Evolutionary conservation across 2,888 invertebrate species (phyloP).

Genomic region (Eristalinus sepulchralis): DNA sequence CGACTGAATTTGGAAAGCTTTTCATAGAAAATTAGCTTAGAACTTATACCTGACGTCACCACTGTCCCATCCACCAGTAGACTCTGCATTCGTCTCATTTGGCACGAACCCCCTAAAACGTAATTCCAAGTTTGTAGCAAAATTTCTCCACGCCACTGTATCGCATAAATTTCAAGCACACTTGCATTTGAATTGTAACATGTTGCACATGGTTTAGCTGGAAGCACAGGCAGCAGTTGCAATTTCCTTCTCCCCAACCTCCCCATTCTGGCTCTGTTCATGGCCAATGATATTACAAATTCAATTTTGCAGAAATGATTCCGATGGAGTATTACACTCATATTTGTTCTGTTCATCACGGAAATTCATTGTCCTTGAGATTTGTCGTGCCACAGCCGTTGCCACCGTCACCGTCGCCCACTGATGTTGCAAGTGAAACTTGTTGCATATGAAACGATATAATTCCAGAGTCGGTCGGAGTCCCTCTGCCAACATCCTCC

Average conservation of each 20-base stretch:
- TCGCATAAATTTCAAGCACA: slow-evolving; percentile 30
- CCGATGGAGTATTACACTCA: slow-evolving; percentile 65
- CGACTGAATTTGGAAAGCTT: too few species aligned
- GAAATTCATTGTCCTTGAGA: slow-evolving; percentile 68
- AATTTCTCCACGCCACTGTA: slow-evolving; percentile 26
- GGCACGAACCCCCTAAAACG: too few species aligned
- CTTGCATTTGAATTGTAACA: slow-evolving; percentile 65
- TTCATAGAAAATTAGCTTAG: too few species aligned
- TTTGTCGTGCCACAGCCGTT: slow-evolving; percentile 38
- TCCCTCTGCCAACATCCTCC: slow-evolving; percentile 16
- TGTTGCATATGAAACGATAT: slow-evolving; percentile 60
- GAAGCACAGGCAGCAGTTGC: background rate
- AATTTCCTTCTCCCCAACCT: slow-evolving; percentile 6
- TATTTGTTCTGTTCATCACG: slow-evolving; percentile 63
- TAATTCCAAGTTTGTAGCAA: background rate
- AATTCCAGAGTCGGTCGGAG: slow-evolving; percentile 40
- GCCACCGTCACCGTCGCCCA: background rate
- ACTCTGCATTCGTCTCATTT: too few species aligned
- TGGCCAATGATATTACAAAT: slow-evolving; percentile 69
- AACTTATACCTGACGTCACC: too few species aligned
- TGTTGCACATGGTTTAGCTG: slow-evolving; percentile 60
- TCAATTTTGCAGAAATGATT: slow-evolving; percentile 70
- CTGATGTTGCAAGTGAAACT: slow-evolving; percentile 27
- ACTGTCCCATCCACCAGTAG: too few species aligned
- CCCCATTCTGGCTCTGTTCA: slow-evolving; percentile 30